These are phyloP conservation scores for Hypsopygia costalis DNA, from an alignment of 2,888 invertebrate genomes.

Conservation along the genomic window DNA sequence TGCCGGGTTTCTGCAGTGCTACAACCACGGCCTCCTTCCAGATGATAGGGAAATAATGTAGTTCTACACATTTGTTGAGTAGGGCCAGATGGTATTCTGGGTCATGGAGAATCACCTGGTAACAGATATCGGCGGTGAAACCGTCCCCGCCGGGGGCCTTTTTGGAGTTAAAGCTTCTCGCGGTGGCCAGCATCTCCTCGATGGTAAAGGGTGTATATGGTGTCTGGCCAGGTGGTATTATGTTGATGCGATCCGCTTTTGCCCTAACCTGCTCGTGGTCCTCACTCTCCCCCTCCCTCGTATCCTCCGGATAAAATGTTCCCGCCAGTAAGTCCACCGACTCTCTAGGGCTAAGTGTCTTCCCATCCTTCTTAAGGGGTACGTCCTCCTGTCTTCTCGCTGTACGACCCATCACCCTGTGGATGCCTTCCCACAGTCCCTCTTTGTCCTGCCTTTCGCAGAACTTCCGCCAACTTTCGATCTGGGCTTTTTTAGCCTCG, in stretches of 20 bases:
- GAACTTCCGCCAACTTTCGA: too few species aligned
- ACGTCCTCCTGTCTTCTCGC: too few species aligned
- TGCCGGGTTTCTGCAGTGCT: neutral
- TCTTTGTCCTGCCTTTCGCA: too few species aligned
- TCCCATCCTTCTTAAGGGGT: too few species aligned
- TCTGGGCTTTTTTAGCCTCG: too few species aligned
- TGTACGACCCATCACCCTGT: too few species aligned
- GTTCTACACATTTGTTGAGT: neutral
- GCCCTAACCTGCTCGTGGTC: neutral
- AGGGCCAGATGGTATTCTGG: neutral
- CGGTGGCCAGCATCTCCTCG: neutral
- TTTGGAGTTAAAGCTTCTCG: neutral
- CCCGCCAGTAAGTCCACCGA: neutral
- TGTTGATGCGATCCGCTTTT: neutral
- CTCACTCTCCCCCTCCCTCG: neutral
- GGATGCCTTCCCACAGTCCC: too few species aligned
- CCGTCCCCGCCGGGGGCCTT: neutral
- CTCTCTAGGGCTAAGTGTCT: neutral
- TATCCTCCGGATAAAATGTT: neutral
- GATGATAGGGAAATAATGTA: neutral
- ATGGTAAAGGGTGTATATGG: neutral
- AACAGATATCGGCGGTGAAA: conserved; percentile 1
- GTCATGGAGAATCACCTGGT: neutral
- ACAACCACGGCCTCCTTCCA: neutral
- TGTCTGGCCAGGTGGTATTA: neutral